Conservation (phyloP, 2,113 vertebrate species). For the Psammodynastes pulverulentus region DNA sequence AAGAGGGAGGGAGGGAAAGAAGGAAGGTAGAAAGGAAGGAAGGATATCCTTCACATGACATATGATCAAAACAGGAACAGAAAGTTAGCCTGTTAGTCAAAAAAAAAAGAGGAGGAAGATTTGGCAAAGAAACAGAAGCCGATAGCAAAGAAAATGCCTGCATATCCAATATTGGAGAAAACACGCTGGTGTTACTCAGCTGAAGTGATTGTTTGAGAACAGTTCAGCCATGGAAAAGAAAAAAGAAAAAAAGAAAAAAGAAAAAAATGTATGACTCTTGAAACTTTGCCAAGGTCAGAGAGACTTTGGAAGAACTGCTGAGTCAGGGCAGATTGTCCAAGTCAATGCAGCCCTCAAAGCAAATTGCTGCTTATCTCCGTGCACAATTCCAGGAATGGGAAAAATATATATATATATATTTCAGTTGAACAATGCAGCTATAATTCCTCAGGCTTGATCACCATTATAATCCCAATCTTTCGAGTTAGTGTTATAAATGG, state of each 20-base stretch:
- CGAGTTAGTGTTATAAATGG: background rate
- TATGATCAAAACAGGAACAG: background rate
- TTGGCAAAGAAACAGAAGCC: slow-evolving; percentile 25
- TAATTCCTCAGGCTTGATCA: background rate
- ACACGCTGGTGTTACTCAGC: background rate
- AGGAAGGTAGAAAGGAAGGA: background rate
- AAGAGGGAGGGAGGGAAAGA: too few relatives aligned
- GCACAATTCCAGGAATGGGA: slow-evolving; percentile 17
- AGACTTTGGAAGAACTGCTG: slow-evolving; percentile 29
- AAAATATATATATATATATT: too few relatives aligned
- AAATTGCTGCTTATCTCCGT: background rate
- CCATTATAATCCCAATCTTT: background rate
- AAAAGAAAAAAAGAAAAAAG: slow-evolving; percentile 33
- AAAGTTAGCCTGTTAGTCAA: slow-evolving; percentile 13
- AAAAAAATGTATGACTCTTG: slow-evolving; percentile 4
- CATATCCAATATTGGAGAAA: slow-evolving; percentile 9
- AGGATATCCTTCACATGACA: background rate
- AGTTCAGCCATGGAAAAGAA: slow-evolving; percentile 26
- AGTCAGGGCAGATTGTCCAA: slow-evolving; percentile 14
- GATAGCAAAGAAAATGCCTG: background rate
- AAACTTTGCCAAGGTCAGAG: slow-evolving; percentile 23
- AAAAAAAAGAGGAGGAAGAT: slow-evolving; percentile 20
- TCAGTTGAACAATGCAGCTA: background rate
- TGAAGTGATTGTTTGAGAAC: slow-evolving; percentile 16
- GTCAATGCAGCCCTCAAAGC: slow-evolving; percentile 10